Evolutionary conservation across 1,140 invertebrate genomes (phyloP), one percentile per base, ranked within the genome.

Genomic region (Ditylenchus dipsaci): DNA sequence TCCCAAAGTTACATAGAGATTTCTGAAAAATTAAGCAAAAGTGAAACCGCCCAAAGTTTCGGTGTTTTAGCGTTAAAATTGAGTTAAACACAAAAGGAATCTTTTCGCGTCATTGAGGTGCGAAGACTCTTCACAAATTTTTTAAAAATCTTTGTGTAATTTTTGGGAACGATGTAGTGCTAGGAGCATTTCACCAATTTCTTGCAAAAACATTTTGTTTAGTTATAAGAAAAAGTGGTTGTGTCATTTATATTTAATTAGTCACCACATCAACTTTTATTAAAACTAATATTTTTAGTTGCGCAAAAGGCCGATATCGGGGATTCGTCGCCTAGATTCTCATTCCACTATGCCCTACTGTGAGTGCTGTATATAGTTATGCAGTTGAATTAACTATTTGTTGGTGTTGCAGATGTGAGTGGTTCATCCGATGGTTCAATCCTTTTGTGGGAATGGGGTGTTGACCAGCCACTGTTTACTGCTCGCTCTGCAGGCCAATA

Each of bases 381-480:
- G 33, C 11, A 5, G 33, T 11, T 38, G 33, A 38, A 38, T 38
- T 38, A 38, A 3, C 11, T n/a, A 65, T 43, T 64, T 63, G 77
- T 73, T 78, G n/a, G n/a, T n/a, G 69, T 69, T 81, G 53, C 76
- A 93, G 92, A 98, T 86, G 84, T 97, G 74, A 95, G 92, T 62
- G 95, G 95, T 64, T 91, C 91, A 63, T 91, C 95, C 83, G 95
- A 98, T 87, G 95, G 95, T 13, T 95, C 93, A 1, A 95, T 98
- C 5, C 89, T 91, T 71, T 87, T 98, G 68, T 97, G 94, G 93
- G 94, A 99, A 86, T 98, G 94, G 93, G 91, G 91, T 23, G 93
- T 96, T 84, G 87, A 89, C 42, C 90, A 91, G 68, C 89, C 91
- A 15, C 89, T 98, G 9, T 90, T 92, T 76, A 90, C 90, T 45